Conservation (phyloP, 1,140 invertebrate genomes). For the Tetraneura akinire region DNA sequence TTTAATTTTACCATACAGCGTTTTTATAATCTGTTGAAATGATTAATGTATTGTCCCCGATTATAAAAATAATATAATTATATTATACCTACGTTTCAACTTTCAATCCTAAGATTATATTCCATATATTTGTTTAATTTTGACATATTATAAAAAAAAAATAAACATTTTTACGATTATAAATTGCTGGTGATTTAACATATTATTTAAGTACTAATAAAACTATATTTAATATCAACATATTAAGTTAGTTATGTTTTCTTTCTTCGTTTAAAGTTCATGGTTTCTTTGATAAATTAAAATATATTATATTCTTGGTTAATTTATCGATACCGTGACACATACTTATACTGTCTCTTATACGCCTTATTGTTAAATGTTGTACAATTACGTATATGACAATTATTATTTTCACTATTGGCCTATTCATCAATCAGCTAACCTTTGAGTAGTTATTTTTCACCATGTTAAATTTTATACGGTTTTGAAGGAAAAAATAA, state of each 20-base stretch:
- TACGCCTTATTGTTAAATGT: not conserved
- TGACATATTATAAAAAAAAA: not conserved
- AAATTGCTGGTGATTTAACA: not conserved
- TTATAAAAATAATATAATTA: not conserved
- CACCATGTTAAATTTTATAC: not conserved
- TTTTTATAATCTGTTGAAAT: not conserved
- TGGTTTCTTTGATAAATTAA: conserved; percentile 20
- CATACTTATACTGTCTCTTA: not conserved
- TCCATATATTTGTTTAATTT: conserved; percentile 9
- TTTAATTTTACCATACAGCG: too few species aligned
- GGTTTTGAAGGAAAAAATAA: not conserved
- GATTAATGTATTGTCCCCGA: not conserved
- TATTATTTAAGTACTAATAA: not conserved
- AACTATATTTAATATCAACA: not conserved
- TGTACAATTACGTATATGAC: conserved; percentile 19
- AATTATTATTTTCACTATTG: conserved; percentile 33
- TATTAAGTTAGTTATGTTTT: not conserved
- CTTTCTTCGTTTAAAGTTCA: not conserved
- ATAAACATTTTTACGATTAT: not conserved
- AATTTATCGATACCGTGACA: conserved; percentile 22
- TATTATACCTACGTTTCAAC: too few species aligned
- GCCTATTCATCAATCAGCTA: conserved; percentile 33
- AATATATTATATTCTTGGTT: conserved; percentile 1
- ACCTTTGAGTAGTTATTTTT: conserved; percentile 37
- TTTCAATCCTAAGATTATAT: not conserved